phyloP scores from a whole-genome alignment of 2,797 vertebrate species.

The Tapera naevia region DNA sequence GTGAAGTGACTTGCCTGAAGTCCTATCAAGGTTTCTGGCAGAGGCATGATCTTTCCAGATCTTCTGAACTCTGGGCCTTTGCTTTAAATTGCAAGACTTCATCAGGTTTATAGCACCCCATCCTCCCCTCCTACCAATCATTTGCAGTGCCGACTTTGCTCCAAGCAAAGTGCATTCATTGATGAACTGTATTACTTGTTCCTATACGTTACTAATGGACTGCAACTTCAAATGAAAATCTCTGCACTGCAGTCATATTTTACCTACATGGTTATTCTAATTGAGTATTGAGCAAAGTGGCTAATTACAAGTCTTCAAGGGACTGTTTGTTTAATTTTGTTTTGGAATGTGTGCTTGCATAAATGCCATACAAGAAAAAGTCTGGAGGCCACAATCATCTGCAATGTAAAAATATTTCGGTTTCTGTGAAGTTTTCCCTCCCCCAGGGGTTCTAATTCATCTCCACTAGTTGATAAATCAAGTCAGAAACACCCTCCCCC shows the following conservation, averaged over 20 bases:
- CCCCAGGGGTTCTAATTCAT: constrained; percentile 63
- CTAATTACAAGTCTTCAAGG: constrained; percentile 72
- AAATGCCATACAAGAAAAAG: constrained; percentile 65
- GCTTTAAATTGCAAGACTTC: constrained; percentile 57
- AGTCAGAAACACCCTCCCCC: constrained; percentile 25
- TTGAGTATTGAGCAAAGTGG: constrained; percentile 69
- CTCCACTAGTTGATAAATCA: constrained; percentile 64
- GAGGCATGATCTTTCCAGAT: background rate
- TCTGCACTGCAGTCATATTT: constrained; percentile 66
- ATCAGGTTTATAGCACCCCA: constrained; percentile 38
- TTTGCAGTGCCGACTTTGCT: constrained; percentile 16
- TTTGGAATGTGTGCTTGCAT: constrained; percentile 65
- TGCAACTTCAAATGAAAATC: constrained; percentile 63
- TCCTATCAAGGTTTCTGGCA: constrained; percentile 51
- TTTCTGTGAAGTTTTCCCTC: constrained; percentile 65
- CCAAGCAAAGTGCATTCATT: constrained; percentile 30
- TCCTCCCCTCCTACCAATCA: constrained; percentile 11
- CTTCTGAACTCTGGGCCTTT: constrained; percentile 41
- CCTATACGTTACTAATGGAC: constrained; percentile 64
- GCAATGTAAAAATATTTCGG: constrained; percentile 64
- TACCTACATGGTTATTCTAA: constrained; percentile 70
- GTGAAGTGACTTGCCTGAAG: constrained; percentile 52
- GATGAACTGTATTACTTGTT: constrained; percentile 55
- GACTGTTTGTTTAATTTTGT: constrained; percentile 70
- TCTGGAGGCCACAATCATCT: constrained; percentile 68